A percentile compares a stretch with the other conserved stretches of the same genome.
Conservation (phyloP, 2,797 vertebrate species). For the Ispidina picta region DNA sequence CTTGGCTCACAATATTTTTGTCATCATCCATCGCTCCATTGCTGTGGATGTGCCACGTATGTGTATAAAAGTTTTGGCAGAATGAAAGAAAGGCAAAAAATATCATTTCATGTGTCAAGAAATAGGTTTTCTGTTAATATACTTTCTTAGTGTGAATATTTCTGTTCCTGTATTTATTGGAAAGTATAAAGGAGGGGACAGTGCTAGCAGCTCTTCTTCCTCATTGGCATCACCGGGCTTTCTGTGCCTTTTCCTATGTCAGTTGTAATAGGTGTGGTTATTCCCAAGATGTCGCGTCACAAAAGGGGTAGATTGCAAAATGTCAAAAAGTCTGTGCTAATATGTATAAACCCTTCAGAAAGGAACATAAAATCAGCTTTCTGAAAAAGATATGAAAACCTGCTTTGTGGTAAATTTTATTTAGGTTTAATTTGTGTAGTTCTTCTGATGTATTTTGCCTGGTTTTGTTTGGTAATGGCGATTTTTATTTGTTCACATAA, state of each 20-base stretch:
- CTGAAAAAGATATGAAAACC: background rate
- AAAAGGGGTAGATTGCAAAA: background rate
- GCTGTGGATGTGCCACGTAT: background rate
- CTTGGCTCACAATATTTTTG: background rate
- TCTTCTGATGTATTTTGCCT: background rate
- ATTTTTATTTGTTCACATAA: background rate
- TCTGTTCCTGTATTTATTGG: background rate
- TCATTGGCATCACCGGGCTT: background rate
- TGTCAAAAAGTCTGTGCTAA: background rate
- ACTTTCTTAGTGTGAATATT: background rate
- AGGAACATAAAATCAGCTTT: background rate
- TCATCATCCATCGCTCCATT: background rate
- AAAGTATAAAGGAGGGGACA: background rate
- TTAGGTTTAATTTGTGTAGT: background rate
- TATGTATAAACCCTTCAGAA: background rate
- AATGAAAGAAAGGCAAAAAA: background rate
- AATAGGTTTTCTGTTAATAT: background rate
- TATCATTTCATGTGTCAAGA: background rate
- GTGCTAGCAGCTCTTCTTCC: background rate
- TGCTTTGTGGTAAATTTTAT: background rate
- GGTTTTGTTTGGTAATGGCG: background rate
- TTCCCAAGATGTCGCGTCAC: background rate
- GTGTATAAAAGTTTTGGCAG: background rate
- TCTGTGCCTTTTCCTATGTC: background rate
- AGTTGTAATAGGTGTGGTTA: background rate